phyloP scores from a whole-genome alignment of 2,888 invertebrate species.

The Adineta ricciae region DNA sequence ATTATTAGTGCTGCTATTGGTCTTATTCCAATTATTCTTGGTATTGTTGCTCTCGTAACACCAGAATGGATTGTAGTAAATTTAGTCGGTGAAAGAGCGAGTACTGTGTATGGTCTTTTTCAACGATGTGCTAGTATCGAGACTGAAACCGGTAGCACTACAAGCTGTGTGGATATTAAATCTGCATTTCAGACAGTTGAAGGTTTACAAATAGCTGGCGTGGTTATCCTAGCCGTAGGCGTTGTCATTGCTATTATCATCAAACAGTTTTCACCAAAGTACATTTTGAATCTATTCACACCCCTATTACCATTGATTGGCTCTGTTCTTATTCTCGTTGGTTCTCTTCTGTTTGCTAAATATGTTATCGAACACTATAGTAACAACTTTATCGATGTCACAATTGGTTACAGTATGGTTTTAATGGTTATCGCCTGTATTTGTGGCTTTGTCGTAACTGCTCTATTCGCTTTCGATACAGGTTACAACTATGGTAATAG shows the following conservation, averaged over 20 bases:
- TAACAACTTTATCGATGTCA: rapidly evolving
- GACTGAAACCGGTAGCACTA: too few species aligned
- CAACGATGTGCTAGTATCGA: background rate
- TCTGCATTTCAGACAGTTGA: background rate
- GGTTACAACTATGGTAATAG: background rate
- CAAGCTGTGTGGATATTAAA: background rate
- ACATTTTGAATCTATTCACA: background rate
- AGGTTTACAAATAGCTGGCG: background rate
- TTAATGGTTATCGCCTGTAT: background rate
- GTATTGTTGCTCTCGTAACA: background rate
- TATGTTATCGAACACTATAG: background rate
- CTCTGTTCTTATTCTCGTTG: background rate
- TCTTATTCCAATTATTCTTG: background rate
- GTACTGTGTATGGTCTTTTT: background rate
- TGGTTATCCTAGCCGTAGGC: background rate
- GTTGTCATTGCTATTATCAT: background rate
- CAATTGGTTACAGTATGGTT: too few species aligned
- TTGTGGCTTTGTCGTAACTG: background rate
- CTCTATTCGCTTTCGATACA: background rate
- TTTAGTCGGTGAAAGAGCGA: background rate
- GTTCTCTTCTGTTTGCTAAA: background rate
- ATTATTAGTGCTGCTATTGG: background rate
- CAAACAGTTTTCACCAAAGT: background rate
- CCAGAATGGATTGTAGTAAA: background rate
- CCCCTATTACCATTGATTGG: background rate